Conservation (phyloP, 2,113 vertebrate genomes). For the Hypocryptadius cinnamomeus region DNA sequence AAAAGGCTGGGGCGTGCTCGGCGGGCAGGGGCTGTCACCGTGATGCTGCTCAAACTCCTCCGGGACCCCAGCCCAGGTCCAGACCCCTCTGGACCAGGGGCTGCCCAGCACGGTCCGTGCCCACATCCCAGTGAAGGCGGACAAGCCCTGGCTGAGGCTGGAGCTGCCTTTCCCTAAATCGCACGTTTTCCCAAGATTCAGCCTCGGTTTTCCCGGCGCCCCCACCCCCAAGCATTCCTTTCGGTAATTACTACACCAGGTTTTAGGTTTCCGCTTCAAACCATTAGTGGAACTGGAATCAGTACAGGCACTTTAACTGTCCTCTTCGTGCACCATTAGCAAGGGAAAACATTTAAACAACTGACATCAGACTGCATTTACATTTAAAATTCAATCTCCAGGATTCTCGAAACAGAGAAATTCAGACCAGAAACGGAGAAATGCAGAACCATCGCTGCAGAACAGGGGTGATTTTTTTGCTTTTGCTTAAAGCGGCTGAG, state of each 20-base stretch:
- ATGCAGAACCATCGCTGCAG: background rate
- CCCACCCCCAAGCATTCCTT: conserved; percentile 69
- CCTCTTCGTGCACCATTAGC: conserved; percentile 28
- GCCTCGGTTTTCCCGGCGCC: background rate
- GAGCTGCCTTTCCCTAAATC: background rate
- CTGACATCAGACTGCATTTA: conserved; percentile 23
- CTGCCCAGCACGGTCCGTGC: background rate
- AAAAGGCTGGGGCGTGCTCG: background rate
- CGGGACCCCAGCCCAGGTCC: background rate
- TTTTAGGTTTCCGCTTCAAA: conserved; percentile 73
- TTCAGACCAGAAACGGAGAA: background rate
- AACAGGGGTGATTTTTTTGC: background rate
- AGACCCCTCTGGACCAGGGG: background rate
- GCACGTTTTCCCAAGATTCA: conserved; percentile 4
- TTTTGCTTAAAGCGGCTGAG: background rate
- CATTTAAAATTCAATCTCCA: background rate
- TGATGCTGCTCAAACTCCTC: background rate
- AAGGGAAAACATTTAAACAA: conserved; percentile 49
- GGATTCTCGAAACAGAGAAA: background rate
- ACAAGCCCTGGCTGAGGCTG: background rate
- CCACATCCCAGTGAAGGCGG: background rate
- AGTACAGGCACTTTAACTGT: conserved; percentile 72
- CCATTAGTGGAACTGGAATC: conserved; percentile 69
- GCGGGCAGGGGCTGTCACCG: background rate
- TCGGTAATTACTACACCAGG: conserved; percentile 62